phyloP scores from a whole-genome alignment of 1,140 invertebrate species.

The Lucilia cuprina region DNA sequence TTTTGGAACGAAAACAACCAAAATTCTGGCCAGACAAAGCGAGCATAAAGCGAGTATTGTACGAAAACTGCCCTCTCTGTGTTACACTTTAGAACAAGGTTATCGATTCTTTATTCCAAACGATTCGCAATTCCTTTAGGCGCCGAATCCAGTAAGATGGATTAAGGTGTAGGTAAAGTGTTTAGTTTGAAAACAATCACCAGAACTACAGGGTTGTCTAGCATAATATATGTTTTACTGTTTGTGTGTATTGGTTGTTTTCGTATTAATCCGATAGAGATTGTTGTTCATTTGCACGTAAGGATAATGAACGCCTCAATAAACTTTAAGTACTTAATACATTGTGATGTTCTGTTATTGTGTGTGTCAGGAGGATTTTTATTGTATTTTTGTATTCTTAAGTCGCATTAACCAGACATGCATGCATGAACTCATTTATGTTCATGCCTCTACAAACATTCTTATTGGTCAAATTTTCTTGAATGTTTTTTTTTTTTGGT shows the following conservation, averaged over 20 bases:
- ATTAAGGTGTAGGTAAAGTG: too few species aligned
- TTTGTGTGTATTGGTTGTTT: conserved; percentile 16
- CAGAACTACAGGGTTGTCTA: too few species aligned
- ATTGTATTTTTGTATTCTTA: background rate
- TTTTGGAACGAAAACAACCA: too few species aligned
- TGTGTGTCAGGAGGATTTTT: background rate
- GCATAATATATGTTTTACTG: background rate
- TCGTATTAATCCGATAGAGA: conserved; percentile 27
- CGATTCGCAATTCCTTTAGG: too few species aligned
- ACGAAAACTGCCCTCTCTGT: too few species aligned
- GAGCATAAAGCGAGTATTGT: too few species aligned
- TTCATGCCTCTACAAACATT: background rate
- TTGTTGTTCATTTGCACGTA: conserved; percentile 25
- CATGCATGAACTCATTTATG: background rate
- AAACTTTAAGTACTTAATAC: conserved; percentile 30
- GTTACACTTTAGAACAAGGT: too few species aligned
- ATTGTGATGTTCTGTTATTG: background rate
- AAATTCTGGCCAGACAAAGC: too few species aligned
- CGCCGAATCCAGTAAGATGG: too few species aligned
- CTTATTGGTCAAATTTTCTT: background rate
- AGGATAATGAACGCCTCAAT: conserved; percentile 33
- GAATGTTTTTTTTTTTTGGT: too few species aligned
- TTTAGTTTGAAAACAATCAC: too few species aligned
- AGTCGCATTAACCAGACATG: conserved; percentile 4
- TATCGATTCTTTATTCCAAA: too few species aligned